Conservation (phyloP, 2,888 invertebrate species). For the Harpalus rubripes region DNA sequence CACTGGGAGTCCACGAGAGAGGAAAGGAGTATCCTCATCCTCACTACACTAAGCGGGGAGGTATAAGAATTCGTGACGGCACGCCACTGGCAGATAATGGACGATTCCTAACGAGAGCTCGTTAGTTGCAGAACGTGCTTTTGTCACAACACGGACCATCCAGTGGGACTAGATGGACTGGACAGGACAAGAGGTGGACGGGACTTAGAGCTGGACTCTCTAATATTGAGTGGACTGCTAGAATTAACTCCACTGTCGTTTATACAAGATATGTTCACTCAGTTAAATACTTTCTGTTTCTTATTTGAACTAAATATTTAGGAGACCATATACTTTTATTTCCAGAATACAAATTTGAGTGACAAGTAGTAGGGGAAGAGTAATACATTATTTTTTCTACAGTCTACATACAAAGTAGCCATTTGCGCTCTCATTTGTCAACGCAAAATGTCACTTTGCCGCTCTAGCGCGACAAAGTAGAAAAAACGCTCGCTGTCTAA, state of each 20-base stretch:
- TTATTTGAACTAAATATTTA: too few species aligned
- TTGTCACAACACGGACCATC: slow-evolving; percentile 71
- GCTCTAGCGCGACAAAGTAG: too few species aligned
- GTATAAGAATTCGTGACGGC: slow-evolving; percentile 67
- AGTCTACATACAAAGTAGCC: too few species aligned
- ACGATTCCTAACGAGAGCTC: slow-evolving; percentile 73
- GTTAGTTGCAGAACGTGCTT: slow-evolving; percentile 73
- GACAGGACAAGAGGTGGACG: neutral
- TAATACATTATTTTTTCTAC: too few species aligned
- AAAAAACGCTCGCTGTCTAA: too few species aligned
- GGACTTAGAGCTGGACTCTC: neutral
- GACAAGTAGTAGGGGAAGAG: too few species aligned
- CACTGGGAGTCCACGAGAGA: slow-evolving; percentile 4
- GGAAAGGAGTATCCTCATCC: neutral
- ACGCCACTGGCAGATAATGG: slow-evolving; percentile 71
- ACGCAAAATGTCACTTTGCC: too few species aligned
- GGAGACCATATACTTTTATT: too few species aligned
- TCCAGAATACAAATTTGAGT: too few species aligned
- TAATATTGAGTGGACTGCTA: neutral
- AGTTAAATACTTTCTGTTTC: too few species aligned
- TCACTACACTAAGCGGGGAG: slow-evolving; percentile 22
- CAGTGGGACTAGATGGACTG: slow-evolving; percentile 14
- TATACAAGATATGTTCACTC: neutral
- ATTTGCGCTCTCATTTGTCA: too few species aligned
- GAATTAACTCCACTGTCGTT: neutral